phyloP scores from a whole-genome alignment of 2,797 vertebrate genomes.

The Antennarius maculatus region DNA sequence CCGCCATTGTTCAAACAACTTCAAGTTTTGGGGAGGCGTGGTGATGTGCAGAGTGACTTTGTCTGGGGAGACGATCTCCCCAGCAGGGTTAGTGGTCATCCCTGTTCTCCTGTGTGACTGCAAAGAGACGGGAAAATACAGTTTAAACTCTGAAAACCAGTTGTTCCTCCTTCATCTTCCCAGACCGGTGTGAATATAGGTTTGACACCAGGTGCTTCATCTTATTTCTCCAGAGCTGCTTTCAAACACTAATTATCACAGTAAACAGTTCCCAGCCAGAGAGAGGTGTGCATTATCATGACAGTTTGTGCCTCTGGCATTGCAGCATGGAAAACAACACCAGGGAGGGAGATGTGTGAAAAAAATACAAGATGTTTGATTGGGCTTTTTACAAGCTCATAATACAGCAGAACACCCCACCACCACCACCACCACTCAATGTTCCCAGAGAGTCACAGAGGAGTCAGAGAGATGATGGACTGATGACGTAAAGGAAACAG shows the following conservation, averaged over 20 bases:
- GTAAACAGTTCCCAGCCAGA: constrained; percentile 60
- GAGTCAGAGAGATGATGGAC: background rate
- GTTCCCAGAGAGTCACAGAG: constrained; percentile 31
- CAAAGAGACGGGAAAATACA: constrained; percentile 14
- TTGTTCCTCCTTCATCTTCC: constrained; percentile 32
- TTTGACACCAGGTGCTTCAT: constrained; percentile 58
- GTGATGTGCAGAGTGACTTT: background rate
- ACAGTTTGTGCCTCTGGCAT: constrained; percentile 49
- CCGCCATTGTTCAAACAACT: constrained; percentile 40
- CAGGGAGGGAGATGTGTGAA: constrained; percentile 31
- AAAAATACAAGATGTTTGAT: constrained; percentile 37
- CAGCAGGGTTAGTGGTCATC: constrained; percentile 4
- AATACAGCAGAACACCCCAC: constrained; percentile 12
- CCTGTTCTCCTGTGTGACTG: constrained; percentile 21
- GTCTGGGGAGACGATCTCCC: background rate
- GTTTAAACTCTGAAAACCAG: constrained; percentile 45
- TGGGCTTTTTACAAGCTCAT: constrained; percentile 47
- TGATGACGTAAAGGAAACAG: constrained; percentile 7
- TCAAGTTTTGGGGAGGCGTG: constrained; percentile 29
- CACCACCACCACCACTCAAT: constrained; percentile 5
- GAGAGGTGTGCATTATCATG: constrained; percentile 40
- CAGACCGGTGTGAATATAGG: constrained; percentile 36
- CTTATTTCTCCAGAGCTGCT: constrained; percentile 44
- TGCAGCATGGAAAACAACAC: constrained; percentile 34
- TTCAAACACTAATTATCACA: constrained; percentile 65